Evolutionary conservation across 92 coral and sea anemone genomes (phyloP).

Genomic region (Paragorgia papillata): DNA sequence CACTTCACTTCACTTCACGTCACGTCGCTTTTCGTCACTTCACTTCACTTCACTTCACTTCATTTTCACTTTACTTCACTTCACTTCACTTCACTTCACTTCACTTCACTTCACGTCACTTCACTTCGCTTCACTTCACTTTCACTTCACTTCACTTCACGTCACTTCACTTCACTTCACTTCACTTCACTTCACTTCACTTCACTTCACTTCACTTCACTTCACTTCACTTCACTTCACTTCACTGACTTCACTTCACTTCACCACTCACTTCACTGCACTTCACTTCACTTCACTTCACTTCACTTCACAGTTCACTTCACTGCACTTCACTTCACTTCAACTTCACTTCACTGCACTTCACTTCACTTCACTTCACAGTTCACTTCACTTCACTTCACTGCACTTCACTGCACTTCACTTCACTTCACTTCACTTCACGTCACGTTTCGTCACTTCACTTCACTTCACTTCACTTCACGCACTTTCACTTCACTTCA

Average conservation of each 20-base stretch:
- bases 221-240: slow-evolving; percentile 9
- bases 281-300: background rate
- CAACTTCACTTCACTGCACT: slow-evolving; percentile 11
- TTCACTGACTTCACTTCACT: background rate
- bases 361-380: slow-evolving; percentile 1
- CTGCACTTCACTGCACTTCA: background rate
- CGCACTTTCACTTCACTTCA: background rate
- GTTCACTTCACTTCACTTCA: background rate
- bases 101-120: no score
- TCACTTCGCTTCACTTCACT: no score
- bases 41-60: no score
- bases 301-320: background rate
- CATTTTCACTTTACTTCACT: no score
- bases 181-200: background rate
- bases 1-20: no score
- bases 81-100: no score
- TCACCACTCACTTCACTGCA: background rate
- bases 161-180: no score
- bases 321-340: slow-evolving; percentile 26
- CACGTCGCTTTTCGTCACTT: no score
- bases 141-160: no score
- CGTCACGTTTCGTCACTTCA: slow-evolving; percentile 9
- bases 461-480: background rate
- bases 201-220: slow-evolving; percentile 9
- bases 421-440: no score